A percentile compares a stretch with the other conserved stretches of the same genome.
Evolutionary conservation across 2,797 vertebrate species (phyloP).

Genomic region (Rhinatrema bivittatum): DNA sequence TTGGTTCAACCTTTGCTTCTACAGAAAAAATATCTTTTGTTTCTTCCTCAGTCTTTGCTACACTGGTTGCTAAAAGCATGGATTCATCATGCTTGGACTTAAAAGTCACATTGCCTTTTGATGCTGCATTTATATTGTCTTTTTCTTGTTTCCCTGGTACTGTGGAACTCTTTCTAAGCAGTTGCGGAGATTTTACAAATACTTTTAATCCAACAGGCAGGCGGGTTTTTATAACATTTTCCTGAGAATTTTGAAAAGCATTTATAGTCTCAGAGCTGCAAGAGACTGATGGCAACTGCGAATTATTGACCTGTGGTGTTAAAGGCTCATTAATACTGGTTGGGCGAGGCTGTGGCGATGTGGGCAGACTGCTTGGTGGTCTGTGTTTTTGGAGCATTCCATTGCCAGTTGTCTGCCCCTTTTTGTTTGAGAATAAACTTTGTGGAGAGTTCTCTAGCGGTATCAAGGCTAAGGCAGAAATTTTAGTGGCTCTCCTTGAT

Average conservation of each 20-base stretch:
- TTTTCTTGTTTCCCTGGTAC: slow-evolving; percentile 82
- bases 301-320: slow-evolving; percentile 51
- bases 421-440: slow-evolving; percentile 46
- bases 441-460: slow-evolving; percentile 55
- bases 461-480: slow-evolving; percentile 42
- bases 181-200: slow-evolving; percentile 72
- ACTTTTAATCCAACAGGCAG: slow-evolving; percentile 77
- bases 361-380: slow-evolving; percentile 38
- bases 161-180: slow-evolving; percentile 62
- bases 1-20: slow-evolving; percentile 27
- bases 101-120: slow-evolving; percentile 58
- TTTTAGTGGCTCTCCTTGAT: slow-evolving; percentile 55
- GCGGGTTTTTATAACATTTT: slow-evolving; percentile 66
- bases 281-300: slow-evolving; percentile 33
- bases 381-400: slow-evolving; percentile 47
- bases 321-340: slow-evolving; percentile 43
- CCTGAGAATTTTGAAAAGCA: slow-evolving; percentile 40
- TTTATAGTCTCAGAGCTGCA: slow-evolving; percentile 28
- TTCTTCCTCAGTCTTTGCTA: slow-evolving; percentile 28
- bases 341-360: slow-evolving; percentile 40
- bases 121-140: slow-evolving; percentile 78
- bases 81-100: slow-evolving; percentile 45
- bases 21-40: slow-evolving; percentile 30
- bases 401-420: slow-evolving; percentile 40
- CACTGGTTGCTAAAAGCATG: slow-evolving; percentile 13